Evolutionary conservation across 2,797 vertebrate genomes (phyloP), one percentile per base, ranked within the genome.

Genomic region (Sebastes trivittatus): DNA sequence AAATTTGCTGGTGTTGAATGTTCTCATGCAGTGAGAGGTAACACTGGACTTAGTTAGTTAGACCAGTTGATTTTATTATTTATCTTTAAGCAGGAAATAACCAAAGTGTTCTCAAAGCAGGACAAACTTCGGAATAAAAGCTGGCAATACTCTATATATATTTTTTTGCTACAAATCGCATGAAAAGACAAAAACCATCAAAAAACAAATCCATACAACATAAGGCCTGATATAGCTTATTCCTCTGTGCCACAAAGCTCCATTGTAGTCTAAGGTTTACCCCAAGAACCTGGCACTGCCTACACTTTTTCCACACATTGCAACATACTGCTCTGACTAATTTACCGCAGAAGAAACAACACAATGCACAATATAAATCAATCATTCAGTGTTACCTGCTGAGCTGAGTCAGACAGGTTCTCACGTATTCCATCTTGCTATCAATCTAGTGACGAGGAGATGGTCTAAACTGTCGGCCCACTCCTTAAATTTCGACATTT

Each of bases 351-450:
- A 10, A 30, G 3, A 42, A 66, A 46, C 2, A 25, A 13, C 29
- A 61, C 29, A 32, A 29, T 29, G 27, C 56, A 29, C 23, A 58
- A 58, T 32, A 30, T 5, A 32, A 61, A 20, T 34, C 1, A n/a
- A n/a, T 36, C 13, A 25, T 62, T 62, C 29, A 38, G 54, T 34
- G 52, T 58, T 4, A 34, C 2, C 20, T 34, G 13, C 25, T 29
- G 18, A n/a, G 38, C 1, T n/a, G 20, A 60, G 11, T 46, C 32
- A 27, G 22, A 13, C 9, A 30, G 18, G 6, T 30, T 11, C 4
- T 6, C 4, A 32, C 1, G 0, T 5, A 18, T 60, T 0, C 0
- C 42, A 49, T 49, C 0, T 49, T 46, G 0, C 18, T 0, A 49
- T 49, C 7, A 49, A 49, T 49, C 0, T 20, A 8, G 46, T 49